These are phyloP conservation scores for Eupithecia exiguata DNA, from an alignment of 2,888 invertebrate genomes.

Conservation along the genomic window DNA sequence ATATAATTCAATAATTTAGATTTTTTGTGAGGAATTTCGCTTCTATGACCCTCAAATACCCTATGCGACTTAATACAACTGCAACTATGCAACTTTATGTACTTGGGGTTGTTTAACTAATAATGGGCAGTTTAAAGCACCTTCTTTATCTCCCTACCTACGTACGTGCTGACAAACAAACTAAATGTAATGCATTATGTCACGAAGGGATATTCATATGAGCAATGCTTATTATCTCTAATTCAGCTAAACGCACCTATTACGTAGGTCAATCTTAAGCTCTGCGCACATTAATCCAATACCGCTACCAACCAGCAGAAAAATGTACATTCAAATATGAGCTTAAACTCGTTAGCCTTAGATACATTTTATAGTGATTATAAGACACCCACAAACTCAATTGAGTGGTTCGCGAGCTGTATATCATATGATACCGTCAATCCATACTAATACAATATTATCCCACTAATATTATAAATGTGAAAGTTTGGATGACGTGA, in stretches of 20 bases:
- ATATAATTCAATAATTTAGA: too few species aligned
- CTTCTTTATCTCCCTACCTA: neutral
- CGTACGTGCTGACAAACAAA: slow-evolving; percentile 27
- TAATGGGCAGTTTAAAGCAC: neutral
- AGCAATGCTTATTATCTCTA: slow-evolving; percentile 28
- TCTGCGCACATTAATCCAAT: too few species aligned
- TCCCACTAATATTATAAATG: too few species aligned
- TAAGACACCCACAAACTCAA: too few species aligned
- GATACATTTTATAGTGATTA: too few species aligned
- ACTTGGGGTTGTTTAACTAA: neutral
- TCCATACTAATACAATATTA: too few species aligned
- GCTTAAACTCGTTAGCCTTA: too few species aligned
- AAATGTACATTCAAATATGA: too few species aligned
- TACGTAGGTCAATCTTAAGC: slow-evolving; percentile 22
- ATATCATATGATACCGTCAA: too few species aligned
- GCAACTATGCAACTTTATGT: neutral
- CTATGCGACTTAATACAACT: neutral
- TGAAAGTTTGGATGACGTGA: too few species aligned
- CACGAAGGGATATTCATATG: slow-evolving; percentile 33
- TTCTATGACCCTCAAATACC: neutral
- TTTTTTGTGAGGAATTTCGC: neutral
- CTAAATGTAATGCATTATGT: slow-evolving; percentile 30
- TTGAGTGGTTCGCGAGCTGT: too few species aligned
- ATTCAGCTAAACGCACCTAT: slow-evolving; percentile 29
- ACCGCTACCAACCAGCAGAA: too few species aligned